Evolutionary conservation across 1,140 invertebrate genomes (phyloP), one percentile per base, ranked within the genome.

Genomic region (Spodoptera litura): DNA sequence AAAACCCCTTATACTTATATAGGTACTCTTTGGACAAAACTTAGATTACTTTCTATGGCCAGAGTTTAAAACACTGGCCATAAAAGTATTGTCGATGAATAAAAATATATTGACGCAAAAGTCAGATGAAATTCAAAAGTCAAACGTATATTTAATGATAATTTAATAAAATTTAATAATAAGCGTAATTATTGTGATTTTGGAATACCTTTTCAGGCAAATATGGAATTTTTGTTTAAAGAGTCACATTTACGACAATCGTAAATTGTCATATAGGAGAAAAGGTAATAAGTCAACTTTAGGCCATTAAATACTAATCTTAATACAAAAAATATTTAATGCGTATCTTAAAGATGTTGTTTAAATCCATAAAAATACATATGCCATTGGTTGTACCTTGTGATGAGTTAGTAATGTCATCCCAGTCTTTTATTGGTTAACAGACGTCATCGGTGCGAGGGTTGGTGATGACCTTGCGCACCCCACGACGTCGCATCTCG

Each of bases 401-500:
- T 44, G 38, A 44, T 9, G 38, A 44, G 38, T 10, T 44, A 8
- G 9, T 44, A 44, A 44, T 44, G 38, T 44, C 38, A 44, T 44
- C 38, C 6, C 38, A 6, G 38, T 44, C 38, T 5, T 31, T 44
- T 44, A 44, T 70, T 70, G 51, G 49, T 70, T 31, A 11, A 6
- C 78, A 80, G 78, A 80, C 66, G 52, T 68, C 53, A 72, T 38
- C 3, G 61, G 56, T 49, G 52, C 61, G 62, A 79, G 55, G 44
- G 27, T 70, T 55, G 83, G 89, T 88, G 75, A 94, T 94, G 91
- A 88, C 83, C 66, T 83, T 91, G 10, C 87, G 87, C n/a, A 91
- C 89, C 9, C 90, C 91, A 8, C 90, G 90, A 8, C 92, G 92
- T 52, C 89, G 89, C 10, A 91, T 94, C 72, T 94, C 92, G 15